phyloP scores from a whole-genome alignment of 2,113 vertebrate species.

The Tenrec ecaudatus region DNA sequence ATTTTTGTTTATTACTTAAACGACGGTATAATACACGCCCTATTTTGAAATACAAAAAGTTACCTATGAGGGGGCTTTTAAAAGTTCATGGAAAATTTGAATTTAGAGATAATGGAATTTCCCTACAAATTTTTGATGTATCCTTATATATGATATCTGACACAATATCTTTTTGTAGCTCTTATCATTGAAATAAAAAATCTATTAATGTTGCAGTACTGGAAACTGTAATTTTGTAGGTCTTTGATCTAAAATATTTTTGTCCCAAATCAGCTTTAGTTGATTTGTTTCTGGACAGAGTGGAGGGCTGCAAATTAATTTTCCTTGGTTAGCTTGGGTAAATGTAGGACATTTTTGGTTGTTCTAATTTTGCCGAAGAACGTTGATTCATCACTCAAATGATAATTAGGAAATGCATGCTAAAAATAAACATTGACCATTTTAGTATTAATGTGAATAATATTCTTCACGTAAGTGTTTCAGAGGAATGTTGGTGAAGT shows the following conservation, averaged over 20 bases:
- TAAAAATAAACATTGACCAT: conserved; percentile 35
- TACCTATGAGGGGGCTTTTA: not conserved
- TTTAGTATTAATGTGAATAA: conserved; percentile 39
- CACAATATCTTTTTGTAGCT: not conserved
- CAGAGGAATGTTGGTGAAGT: no score
- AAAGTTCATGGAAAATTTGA: no score
- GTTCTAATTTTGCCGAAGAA: conserved; percentile 8
- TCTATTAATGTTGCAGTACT: not conserved
- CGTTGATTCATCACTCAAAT: conserved; percentile 9
- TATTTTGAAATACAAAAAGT: conserved; percentile 23
- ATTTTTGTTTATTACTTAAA: not conserved
- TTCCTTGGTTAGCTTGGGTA: conserved; percentile 42
- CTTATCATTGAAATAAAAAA: conserved; percentile 12
- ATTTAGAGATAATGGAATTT: no score
- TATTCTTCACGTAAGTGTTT: not conserved
- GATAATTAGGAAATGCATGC: conserved; percentile 6
- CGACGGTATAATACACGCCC: not conserved
- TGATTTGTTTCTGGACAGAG: conserved; percentile 19
- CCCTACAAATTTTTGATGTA: no score
- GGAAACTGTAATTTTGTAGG: conserved; percentile 34
- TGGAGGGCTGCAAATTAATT: not conserved
- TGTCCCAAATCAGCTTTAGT: not conserved
- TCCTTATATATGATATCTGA: not conserved
- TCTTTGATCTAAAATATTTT: conserved; percentile 62
- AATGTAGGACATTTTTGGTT: not conserved